Conservation (phyloP, 2,113 vertebrate genomes). For the Himantopus leucocephalus region DNA sequence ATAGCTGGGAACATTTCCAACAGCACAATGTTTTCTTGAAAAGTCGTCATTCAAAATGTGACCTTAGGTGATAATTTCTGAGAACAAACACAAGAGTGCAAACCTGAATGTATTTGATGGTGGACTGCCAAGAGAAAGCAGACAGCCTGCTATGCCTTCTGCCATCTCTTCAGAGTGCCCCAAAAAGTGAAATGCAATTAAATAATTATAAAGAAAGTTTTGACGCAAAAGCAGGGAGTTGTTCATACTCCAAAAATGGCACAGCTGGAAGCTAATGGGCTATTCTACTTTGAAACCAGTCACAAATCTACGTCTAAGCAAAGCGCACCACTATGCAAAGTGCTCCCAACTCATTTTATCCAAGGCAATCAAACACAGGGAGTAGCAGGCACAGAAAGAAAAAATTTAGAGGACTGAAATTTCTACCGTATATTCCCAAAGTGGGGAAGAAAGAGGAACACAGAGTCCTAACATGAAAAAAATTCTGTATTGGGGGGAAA, state of each 20-base stretch:
- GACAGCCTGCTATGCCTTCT: neutral
- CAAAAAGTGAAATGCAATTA: neutral
- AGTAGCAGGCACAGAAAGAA: neutral
- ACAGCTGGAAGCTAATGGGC: neutral
- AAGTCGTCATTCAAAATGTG: neutral
- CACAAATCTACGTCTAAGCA: neutral
- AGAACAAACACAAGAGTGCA: neutral
- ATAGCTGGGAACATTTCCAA: neutral
- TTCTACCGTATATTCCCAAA: neutral
- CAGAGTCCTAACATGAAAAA: neutral
- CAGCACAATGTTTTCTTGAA: neutral
- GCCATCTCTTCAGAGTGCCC: neutral
- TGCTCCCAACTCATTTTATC: neutral
- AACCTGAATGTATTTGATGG: neutral
- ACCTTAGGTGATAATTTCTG: neutral
- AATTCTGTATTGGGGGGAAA: neutral
- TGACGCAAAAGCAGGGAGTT: neutral
- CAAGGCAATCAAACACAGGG: neutral
- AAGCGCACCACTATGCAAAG: neutral
- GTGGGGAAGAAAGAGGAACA: neutral
- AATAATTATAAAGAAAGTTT: neutral
- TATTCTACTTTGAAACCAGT: neutral
- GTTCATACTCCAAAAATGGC: neutral
- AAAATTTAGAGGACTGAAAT: neutral
- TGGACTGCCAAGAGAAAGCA: neutral